phyloP scores from a whole-genome alignment of 2,113 vertebrate genomes.

The Pyrgilauda ruficollis region DNA sequence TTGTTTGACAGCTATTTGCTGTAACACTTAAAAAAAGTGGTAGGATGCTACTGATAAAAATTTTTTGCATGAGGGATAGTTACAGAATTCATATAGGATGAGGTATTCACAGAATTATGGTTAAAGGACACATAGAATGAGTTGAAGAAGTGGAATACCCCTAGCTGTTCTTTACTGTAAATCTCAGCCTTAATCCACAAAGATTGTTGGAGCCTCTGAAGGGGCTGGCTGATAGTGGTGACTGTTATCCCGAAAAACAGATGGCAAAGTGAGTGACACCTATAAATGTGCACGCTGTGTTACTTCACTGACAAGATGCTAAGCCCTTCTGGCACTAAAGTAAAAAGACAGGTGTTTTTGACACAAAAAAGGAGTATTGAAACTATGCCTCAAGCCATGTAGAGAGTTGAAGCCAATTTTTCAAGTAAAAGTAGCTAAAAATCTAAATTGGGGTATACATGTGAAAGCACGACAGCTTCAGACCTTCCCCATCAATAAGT shows the following conservation, averaged over 20 bases:
- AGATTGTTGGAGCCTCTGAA: constrained; percentile 65
- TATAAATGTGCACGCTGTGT: constrained; percentile 76
- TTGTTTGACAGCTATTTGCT: constrained; percentile 38
- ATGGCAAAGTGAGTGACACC: constrained; percentile 75
- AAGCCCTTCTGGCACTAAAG: constrained; percentile 75
- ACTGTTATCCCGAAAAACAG: constrained; percentile 78
- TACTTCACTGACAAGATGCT: constrained; percentile 76
- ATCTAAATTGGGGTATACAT: constrained; percentile 44
- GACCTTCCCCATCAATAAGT: neutral
- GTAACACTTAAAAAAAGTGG: constrained; percentile 23
- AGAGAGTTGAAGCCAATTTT: constrained; percentile 61
- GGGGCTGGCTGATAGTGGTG: constrained; percentile 65
- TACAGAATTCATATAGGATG: neutral
- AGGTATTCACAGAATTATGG: neutral
- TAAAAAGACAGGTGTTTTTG: constrained; percentile 76
- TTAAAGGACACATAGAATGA: constrained; percentile 27
- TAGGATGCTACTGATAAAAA: neutral
- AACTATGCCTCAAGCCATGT: constrained; percentile 68
- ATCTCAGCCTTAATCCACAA: constrained; percentile 65
- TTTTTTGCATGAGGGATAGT: neutral
- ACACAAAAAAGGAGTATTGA: constrained; percentile 65
- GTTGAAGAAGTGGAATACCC: constrained; percentile 18
- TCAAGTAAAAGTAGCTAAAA: constrained; percentile 65
- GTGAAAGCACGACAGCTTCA: constrained; percentile 27
- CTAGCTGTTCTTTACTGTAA: constrained; percentile 50